phyloP scores from a whole-genome alignment of 2,888 invertebrate genomes.

The Ornithoptera priamus region DNA sequence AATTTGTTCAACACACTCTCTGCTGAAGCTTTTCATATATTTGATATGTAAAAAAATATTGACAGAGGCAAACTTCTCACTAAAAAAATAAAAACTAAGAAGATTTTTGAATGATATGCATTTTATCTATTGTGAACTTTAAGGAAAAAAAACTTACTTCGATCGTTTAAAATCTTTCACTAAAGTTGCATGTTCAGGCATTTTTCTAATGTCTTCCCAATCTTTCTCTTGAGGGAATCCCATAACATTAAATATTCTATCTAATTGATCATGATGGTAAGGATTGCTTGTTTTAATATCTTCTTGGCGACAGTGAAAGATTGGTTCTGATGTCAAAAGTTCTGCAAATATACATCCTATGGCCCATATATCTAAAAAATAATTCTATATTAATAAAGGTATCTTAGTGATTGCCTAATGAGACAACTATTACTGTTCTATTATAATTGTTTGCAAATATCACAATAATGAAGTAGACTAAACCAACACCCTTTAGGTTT shows the following conservation, averaged over 20 bases:
- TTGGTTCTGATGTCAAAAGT: constrained; percentile 98
- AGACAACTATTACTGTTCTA: not conserved
- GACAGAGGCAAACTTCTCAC: not conserved
- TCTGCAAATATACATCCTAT: constrained; percentile 99
- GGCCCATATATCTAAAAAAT: constrained; percentile 94
- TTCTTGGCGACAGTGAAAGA: constrained; percentile 99
- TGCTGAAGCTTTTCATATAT: too few relatives aligned
- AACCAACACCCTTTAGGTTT: too few relatives aligned
- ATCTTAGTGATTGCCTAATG: not conserved
- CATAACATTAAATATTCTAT: constrained; percentile 99
- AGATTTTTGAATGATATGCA: not conserved
- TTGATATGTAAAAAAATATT: too few relatives aligned
- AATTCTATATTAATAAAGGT: not conserved
- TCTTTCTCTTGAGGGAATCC: constrained; percentile 98
- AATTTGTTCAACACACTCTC: too few relatives aligned
- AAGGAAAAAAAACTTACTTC: constrained; percentile 80
- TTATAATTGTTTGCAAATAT: not conserved
- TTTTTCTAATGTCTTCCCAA: constrained; percentile 99
- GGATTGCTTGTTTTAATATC: constrained; percentile 99
- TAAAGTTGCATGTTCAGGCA: constrained; percentile 98
- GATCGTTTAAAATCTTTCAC: constrained; percentile 97
- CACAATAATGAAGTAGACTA: not conserved
- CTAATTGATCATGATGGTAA: constrained; percentile 99
- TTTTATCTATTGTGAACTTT: not conserved
- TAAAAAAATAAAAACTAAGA: not conserved